phyloP scores from a whole-genome alignment of 1,140 invertebrate species.

The Trichoplusia ni region DNA sequence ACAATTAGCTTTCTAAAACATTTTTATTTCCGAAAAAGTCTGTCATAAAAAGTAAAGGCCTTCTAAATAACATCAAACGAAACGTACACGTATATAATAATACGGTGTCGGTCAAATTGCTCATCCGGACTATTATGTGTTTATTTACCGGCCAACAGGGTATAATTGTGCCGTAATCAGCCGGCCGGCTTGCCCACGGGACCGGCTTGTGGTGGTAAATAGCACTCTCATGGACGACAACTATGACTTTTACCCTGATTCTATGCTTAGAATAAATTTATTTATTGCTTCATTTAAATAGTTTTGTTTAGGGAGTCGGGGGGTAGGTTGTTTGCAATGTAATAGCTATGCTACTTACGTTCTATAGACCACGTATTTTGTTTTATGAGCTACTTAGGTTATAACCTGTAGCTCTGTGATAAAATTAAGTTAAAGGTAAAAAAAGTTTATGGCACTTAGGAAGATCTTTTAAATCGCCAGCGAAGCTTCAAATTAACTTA shows the following conservation, averaged over 20 bases:
- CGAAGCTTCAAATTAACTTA: too few relatives aligned
- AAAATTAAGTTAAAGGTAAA: too few relatives aligned
- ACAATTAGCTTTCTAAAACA: too few relatives aligned
- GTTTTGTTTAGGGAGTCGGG: background rate
- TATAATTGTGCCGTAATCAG: slow-evolving; percentile 45
- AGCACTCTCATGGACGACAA: slow-evolving; percentile 24
- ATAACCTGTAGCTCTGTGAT: too few relatives aligned
- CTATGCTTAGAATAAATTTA: slow-evolving; percentile 16
- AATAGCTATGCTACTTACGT: too few relatives aligned
- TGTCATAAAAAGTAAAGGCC: background rate
- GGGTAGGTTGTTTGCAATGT: background rate
- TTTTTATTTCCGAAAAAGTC: background rate
- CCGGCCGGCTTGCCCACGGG: slow-evolving; percentile 11
- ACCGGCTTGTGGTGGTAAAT: slow-evolving; percentile 18
- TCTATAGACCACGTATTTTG: too few relatives aligned
- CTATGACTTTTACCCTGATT: slow-evolving; percentile 12
- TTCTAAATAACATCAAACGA: slow-evolving; percentile 16
- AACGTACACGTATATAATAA: slow-evolving; percentile 16
- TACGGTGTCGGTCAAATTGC: slow-evolving; percentile 26
- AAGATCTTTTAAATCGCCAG: too few relatives aligned
- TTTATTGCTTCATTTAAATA: background rate
- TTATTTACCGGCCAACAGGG: slow-evolving; percentile 42
- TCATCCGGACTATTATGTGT: slow-evolving; percentile 34
- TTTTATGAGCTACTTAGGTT: too few relatives aligned
- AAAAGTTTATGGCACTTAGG: too few relatives aligned